Base-by-base conservation (phyloP, 2,888 invertebrate genomes). In the Drosophila vallismaia region DNA sequence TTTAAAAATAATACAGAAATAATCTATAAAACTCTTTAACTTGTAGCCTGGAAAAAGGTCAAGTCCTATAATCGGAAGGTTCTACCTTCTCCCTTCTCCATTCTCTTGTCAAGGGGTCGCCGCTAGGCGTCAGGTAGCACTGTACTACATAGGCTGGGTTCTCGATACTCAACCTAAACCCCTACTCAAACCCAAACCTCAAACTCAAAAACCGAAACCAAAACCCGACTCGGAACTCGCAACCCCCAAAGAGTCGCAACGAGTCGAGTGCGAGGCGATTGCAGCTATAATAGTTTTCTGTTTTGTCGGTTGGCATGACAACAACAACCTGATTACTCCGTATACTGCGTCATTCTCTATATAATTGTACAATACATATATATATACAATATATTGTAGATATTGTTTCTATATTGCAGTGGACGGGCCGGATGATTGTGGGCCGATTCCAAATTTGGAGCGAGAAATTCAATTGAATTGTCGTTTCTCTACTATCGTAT, bases 381-480 rank as follows among this genome's bases (percentile, higher is more conserved):
- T 63, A 29, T 54, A 46, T 67, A 62, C 54, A 59, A 33, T 46
- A 42, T 49, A 51, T 71, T 54, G 71, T 38, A 19, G 44, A 42
- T 49, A 51, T 71, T 54, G 71, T 38, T 71, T 42, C 40, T 42
- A 42, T 42, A 62, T 64, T 81, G 73, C 49, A 68, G 36, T 33
- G 48, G 60, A 19, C 19, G 19, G 19, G 19, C 19, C 19, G 19
- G 19, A 19, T 19, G 19, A 48, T 71, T 62, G 71, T 62, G 64
- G 70, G 75, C 57, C 53, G 71, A 66, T 72, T 63, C 80, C 80
- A 79, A 81, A 81, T 84, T 81, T 57, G 82, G 63, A 49, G 85
- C 79, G 73, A 68, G 82, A 81, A 77, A 73, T 77, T 81, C 77
- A 84, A 84, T 81, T 81, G 77, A 81, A 81, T 73, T 79, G 53